phyloP scores from a whole-genome alignment of 1,140 invertebrate species.

The Lycorma delicatula region DNA sequence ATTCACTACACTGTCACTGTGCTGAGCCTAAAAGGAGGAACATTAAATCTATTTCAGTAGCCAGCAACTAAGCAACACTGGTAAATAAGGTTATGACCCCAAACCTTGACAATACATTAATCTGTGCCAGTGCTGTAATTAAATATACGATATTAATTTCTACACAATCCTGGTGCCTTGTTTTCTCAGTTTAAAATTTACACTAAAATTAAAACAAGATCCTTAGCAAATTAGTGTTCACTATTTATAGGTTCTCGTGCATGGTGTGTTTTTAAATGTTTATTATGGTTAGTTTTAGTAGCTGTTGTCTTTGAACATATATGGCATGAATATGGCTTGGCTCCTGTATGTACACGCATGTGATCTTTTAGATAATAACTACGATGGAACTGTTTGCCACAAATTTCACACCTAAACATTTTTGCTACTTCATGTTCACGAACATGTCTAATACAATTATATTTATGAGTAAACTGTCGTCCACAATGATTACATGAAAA shows the following conservation, averaged over 20 bases:
- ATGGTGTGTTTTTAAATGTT: conserved; percentile 80
- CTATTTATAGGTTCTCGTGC: conserved; percentile 73
- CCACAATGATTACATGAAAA: conserved; percentile 91
- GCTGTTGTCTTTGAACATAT: conserved; percentile 79
- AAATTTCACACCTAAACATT: conserved; percentile 78
- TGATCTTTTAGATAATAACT: conserved; percentile 83
- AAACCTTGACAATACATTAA: no score
- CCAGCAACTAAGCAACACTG: no score
- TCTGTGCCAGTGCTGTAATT: no score
- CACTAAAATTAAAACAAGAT: no score
- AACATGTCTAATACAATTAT: conserved; percentile 83
- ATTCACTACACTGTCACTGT: no score
- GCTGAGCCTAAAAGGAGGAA: no score
- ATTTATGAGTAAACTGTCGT: conserved; percentile 86
- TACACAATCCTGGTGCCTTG: no score
- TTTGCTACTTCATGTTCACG: conserved; percentile 84
- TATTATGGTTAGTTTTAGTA: conserved; percentile 82
- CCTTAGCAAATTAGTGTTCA: no score
- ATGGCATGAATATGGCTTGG: conserved; percentile 73
- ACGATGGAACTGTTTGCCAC: conserved; percentile 76
- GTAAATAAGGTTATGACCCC: no score
- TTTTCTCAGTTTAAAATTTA: no score
- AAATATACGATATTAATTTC: no score
- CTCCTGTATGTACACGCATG: conserved; percentile 71
- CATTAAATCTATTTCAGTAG: no score